Conservation (phyloP, 2,888 invertebrate species). For the Blastobasis adustella region DNA sequence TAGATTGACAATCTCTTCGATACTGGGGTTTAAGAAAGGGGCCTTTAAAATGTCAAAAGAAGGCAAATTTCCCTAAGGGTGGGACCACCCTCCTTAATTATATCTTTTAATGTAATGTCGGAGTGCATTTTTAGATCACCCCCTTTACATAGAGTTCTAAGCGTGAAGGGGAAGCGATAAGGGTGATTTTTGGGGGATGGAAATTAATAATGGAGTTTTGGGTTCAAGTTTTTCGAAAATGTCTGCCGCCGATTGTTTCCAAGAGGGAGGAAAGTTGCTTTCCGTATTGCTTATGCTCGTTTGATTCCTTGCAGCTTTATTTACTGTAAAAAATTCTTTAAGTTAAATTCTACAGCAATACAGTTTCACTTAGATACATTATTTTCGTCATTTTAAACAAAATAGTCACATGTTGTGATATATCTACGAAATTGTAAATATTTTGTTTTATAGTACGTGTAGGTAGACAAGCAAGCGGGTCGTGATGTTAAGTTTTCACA, state of each 20-base stretch:
- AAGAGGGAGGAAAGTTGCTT: no score
- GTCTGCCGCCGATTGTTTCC: conserved; percentile 10
- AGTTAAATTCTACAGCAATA: no score
- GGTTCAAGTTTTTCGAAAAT: conserved; percentile 26
- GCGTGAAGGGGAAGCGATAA: conserved; percentile 18
- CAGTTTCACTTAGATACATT: no score
- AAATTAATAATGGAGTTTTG: conserved; percentile 30
- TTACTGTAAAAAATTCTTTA: no score
- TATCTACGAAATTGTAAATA: no score
- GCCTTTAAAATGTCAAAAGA: conserved; percentile 71
- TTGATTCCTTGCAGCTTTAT: no score
- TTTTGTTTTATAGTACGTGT: no score
- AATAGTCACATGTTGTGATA: no score
- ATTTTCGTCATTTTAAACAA: no score
- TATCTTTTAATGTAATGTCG: conserved; percentile 72
- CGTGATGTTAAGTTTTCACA: no score
- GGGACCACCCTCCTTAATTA: conserved; percentile 63
- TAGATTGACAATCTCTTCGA: not conserved
- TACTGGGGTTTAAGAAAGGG: conserved; percentile 52
- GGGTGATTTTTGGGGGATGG: conserved; percentile 19
- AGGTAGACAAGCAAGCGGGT: no score
- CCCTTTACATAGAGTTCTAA: conserved; percentile 35
- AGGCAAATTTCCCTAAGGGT: conserved; percentile 65
- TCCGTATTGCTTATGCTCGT: no score
- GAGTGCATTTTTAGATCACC: conserved; percentile 67